A percentile compares a stretch with the other conserved stretches of the same genome.
phyloP scores from a whole-genome alignment of 2,113 vertebrate species.

The Tiliqua scincoides region DNA sequence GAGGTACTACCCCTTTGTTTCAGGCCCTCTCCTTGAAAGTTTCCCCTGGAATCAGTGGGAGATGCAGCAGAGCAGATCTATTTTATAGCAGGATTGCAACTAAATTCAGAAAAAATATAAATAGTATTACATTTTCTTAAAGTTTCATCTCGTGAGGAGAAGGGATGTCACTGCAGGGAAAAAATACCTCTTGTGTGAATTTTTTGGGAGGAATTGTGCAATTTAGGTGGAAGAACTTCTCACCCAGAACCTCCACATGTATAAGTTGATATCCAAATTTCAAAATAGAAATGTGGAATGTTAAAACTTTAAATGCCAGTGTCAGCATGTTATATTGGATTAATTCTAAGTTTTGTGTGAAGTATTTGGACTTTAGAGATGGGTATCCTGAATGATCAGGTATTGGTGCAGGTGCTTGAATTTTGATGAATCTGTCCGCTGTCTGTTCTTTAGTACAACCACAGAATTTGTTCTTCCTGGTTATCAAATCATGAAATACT shows the following conservation, averaged over 20 bases:
- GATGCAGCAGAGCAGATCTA: neutral
- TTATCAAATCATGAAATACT: neutral
- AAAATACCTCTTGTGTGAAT: neutral
- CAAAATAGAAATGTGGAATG: neutral
- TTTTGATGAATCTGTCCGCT: neutral
- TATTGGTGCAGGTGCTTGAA: neutral
- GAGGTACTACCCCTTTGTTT: neutral
- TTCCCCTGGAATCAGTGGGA: accelerated
- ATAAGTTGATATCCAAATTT: neutral
- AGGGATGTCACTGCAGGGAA: neutral
- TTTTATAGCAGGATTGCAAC: neutral
- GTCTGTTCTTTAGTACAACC: too few species aligned
- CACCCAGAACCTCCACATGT: neutral
- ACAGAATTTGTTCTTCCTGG: neutral
- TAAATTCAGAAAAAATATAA: neutral
- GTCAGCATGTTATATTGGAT: neutral
- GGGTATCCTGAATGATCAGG: too few species aligned
- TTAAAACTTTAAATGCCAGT: neutral
- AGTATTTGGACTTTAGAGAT: too few species aligned
- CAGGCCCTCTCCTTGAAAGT: neutral
- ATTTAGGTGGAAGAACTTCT: neutral
- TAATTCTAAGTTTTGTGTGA: neutral
- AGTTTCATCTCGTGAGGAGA: neutral
- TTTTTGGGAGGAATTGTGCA: neutral
- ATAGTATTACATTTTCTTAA: neutral